Evolutionary conservation across 2,113 vertebrate genomes (phyloP), one percentile per base, ranked within the genome.

Genomic region (Terrapene triunguis): DNA sequence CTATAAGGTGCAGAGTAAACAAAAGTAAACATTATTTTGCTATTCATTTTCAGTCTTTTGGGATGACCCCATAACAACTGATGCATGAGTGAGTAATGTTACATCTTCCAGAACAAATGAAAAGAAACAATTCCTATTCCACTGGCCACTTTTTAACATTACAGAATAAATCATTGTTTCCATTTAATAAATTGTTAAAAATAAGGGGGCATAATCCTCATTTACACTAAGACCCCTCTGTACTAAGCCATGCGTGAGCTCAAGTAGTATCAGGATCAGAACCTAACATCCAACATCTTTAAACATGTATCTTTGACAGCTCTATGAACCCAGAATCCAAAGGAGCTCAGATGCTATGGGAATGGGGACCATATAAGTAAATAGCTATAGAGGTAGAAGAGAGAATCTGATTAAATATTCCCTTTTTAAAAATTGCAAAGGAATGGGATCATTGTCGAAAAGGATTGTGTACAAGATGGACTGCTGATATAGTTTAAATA

Each of bases 61-160:
- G 62, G 74, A 55, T 27, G 19, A 2, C 1, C 22, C n/a, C 1
- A 1, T 14, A 27, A 21, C 1, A n/a, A 14, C 4, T 47, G 13
- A 22, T 53, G 35, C 0, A 0, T 11, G 35, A 24, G 14, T 4
- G 42, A 85, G 21, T 1, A 42, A 65, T n/a, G 53, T 54, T 65
- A 1, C 32, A 5, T 24, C 80, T n/a, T 21, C 5, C 17, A 48
- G 17, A 42, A 32, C n/a, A 48, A 59, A 27, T 38, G 79, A 19
- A 78, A 22, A 16, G 0, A 2, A 79, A 78, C 27, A 55, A 9
- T 55, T 57, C 84, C 35, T 42, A 82, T 78, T 48, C 48, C 42
- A 25, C 27, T 55, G 32, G 11, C 59, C 53, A 24, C 47, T 53
- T 32, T 29, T 25, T 59, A 84, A 51, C 47, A 79, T 47, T 0